Evolutionary conservation across 2,888 invertebrate species (phyloP).

Genomic region (Nomada ferruginata): DNA sequence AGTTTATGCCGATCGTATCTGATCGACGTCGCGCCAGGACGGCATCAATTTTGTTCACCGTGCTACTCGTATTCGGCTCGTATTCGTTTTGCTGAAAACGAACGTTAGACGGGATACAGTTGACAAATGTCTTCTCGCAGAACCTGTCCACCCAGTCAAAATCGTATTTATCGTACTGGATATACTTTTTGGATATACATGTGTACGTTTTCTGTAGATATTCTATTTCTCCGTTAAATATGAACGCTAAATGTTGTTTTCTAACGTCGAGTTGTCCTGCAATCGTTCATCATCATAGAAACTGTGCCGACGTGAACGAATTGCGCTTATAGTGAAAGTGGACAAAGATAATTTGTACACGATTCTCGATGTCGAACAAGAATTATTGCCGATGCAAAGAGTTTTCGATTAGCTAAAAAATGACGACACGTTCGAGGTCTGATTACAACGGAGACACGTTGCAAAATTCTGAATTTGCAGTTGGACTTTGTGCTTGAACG

Average conservation of each 20-base stretch:
- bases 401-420: no score
- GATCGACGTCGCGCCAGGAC: constrained; percentile 32
- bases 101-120: not conserved
- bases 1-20: constrained; percentile 45
- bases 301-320: constrained; percentile 19
- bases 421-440: no score
- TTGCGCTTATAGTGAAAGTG: constrained; percentile 25
- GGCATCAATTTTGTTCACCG: not conserved
- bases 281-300: not conserved
- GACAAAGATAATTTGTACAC: not conserved
- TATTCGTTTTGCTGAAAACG: constrained; percentile 7
- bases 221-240: no score
- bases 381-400: no score
- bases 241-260: not conserved
- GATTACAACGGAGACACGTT: not conserved
- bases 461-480: not conserved
- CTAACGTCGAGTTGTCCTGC: not conserved
- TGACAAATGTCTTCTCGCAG: constrained; percentile 8
- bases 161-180: not conserved
- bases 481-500: not conserved
- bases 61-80: not conserved
- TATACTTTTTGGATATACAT: not conserved
- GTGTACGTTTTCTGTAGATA: not conserved
- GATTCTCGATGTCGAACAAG: not conserved
- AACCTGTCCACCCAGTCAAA: not conserved